Evolutionary conservation across 2,888 invertebrate genomes (phyloP).

Genomic region (Seira ritae): DNA sequence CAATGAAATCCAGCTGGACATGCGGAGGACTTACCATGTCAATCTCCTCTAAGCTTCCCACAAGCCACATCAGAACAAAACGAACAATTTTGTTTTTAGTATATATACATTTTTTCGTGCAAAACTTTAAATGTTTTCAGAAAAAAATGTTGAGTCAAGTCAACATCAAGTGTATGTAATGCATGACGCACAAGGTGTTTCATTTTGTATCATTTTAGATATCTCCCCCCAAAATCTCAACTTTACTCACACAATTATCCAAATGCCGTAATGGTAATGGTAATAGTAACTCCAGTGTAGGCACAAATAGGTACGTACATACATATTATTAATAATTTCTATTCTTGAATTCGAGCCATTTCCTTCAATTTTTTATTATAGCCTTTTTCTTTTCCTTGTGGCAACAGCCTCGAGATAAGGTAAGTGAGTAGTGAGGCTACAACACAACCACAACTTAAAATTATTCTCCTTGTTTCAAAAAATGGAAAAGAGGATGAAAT

Average conservation of each 20-base stretch:
- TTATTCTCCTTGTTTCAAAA: too few species aligned
- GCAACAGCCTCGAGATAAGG: constrained; percentile 30
- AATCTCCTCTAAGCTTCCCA: too few species aligned
- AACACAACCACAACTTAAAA: too few species aligned
- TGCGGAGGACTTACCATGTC: too few species aligned
- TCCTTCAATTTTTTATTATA: constrained; percentile 45
- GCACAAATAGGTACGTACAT: too few species aligned
- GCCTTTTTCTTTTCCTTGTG: constrained; percentile 36
- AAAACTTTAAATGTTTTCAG: constrained; percentile 49
- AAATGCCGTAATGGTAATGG: too few species aligned
- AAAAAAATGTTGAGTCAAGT: too few species aligned
- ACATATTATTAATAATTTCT: constrained; percentile 32
- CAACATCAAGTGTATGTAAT: not conserved
- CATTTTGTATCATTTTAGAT: not conserved
- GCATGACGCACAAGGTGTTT: too few species aligned
- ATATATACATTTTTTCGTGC: constrained; percentile 40
- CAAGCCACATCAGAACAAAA: constrained; percentile 10
- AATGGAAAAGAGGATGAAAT: constrained; percentile 5
- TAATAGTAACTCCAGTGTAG: constrained; percentile 36
- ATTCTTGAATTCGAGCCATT: constrained; percentile 40
- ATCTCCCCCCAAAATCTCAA: constrained; percentile 36
- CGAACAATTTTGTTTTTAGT: not conserved
- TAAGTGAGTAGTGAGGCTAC: not conserved
- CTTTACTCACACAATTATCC: constrained; percentile 50
- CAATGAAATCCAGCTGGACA: too few species aligned